These are phyloP conservation scores for Chelonus formosanus DNA, from an alignment of 2,888 invertebrate genomes.

Conservation along the genomic window DNA sequence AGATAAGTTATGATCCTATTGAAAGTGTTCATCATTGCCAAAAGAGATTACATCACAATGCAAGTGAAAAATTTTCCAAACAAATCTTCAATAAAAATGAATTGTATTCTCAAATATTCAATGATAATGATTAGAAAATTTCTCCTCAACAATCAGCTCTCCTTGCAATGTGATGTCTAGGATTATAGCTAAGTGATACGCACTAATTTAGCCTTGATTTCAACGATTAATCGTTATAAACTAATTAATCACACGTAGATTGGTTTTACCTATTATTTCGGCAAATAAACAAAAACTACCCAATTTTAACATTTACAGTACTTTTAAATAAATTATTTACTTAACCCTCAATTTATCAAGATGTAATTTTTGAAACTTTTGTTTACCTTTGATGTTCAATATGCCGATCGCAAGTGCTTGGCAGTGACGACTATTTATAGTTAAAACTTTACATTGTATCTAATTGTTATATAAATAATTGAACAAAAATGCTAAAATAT, in stretches of 20 bases:
- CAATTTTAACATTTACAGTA: neutral
- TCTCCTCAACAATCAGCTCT: too few relatives aligned
- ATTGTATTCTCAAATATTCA: too few relatives aligned
- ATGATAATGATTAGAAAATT: too few relatives aligned
- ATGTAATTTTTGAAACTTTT: conserved; percentile 1
- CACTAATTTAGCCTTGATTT: too few relatives aligned
- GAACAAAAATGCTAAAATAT: conserved; percentile 18
- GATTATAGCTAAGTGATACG: too few relatives aligned
- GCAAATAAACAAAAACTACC: too few relatives aligned
- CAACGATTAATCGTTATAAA: too few relatives aligned
- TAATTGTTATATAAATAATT: conserved; percentile 7
- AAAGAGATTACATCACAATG: conserved; percentile 39
- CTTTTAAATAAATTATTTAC: neutral
- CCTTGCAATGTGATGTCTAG: too few relatives aligned
- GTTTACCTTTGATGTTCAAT: neutral
- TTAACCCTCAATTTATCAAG: neutral
- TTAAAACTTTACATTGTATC: neutral
- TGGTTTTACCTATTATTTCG: too few relatives aligned
- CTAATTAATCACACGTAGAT: too few relatives aligned
- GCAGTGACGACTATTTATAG: conserved; percentile 28
- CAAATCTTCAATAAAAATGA: too few relatives aligned
- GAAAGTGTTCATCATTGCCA: conserved; percentile 30
- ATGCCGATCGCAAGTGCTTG: conserved; percentile 26
- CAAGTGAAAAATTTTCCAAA: neutral
- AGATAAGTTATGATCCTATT: too few relatives aligned